Evolutionary conservation across 2,113 vertebrate genomes (phyloP).

Genomic region (Oreochromis spilurus): DNA sequence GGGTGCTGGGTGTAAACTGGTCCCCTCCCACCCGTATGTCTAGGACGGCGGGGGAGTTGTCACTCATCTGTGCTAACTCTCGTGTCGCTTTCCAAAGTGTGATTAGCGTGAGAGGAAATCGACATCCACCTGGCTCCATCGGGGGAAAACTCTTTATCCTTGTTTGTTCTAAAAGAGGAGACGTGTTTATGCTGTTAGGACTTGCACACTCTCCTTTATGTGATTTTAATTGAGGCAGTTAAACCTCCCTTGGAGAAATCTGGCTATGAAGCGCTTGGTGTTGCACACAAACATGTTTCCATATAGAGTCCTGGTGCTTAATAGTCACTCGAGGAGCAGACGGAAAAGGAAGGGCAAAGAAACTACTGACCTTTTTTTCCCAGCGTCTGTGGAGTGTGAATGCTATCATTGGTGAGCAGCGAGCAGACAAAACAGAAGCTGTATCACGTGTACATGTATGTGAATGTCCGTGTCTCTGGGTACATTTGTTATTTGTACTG

Average conservation of each 20-base stretch:
- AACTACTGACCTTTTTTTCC: conserved; percentile 31
- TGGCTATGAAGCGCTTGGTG: conserved; percentile 29
- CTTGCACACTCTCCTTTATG: conserved; percentile 39
- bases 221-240: conserved; percentile 65
- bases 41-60: background rate
- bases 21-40: conserved; percentile 48
- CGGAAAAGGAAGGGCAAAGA: background rate
- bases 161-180: conserved; percentile 50
- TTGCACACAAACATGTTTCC: conserved; percentile 37
- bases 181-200: conserved; percentile 40
- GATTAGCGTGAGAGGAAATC: conserved; percentile 28
- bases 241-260: conserved; percentile 49
- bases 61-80: conserved; percentile 23
- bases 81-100: conserved; percentile 22
- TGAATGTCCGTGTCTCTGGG: background rate
- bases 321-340: conserved; percentile 3
- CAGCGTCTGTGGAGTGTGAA: conserved; percentile 29
- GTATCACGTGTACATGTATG: background rate
- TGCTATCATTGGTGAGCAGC: conserved; percentile 45
- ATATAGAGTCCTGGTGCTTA: conserved; percentile 11
- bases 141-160: conserved; percentile 48
- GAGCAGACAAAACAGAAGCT: conserved; percentile 17
- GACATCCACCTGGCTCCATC: conserved; percentile 32
- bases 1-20: conserved; percentile 9
- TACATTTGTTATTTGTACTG: background rate